Percentiles rank a stretch among this genome's conserved stretches.
Evolutionary conservation across 2,797 vertebrate species (phyloP).

Genomic region (Brachymystax lenok): DNA sequence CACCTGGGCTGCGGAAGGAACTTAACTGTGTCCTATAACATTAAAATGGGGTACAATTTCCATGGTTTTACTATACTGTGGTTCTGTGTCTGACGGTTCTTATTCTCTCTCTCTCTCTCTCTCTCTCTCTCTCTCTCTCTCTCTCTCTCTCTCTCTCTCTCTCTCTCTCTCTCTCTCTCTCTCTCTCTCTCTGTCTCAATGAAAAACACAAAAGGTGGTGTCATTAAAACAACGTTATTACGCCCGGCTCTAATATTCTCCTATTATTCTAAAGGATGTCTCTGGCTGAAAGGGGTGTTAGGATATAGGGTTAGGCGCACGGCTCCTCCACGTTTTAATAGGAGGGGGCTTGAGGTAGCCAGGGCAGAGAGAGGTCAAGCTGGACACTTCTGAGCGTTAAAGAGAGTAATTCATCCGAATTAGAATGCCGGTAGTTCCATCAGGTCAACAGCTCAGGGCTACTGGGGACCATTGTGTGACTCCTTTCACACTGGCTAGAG

Average conservation of each 20-base stretch:
- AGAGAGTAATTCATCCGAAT: conserved; percentile 79
- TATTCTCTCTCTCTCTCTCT: conserved; percentile 36
- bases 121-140: conserved; percentile 13
- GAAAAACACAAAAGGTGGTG: conserved; percentile 1
- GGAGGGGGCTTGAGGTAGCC: conserved; percentile 67
- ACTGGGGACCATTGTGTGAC: conserved; percentile 77
- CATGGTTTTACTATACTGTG: conserved; percentile 49
- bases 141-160: too few relatives aligned
- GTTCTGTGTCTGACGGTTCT: conserved; percentile 33
- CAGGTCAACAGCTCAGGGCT: conserved; percentile 76
- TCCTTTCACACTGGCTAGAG: conserved; percentile 73
- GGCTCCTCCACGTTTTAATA: conserved; percentile 38
- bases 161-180: too few relatives aligned
- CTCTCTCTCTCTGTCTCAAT: too few relatives aligned
- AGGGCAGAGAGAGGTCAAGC: conserved; percentile 70
- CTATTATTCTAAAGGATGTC: conserved; percentile 64
- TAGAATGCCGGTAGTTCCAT: conserved; percentile 72
- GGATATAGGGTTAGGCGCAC: conserved; percentile 63
- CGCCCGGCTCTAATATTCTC: conserved; percentile 62
- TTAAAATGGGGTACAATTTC: conserved; percentile 56
- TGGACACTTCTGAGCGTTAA: conserved; percentile 78
- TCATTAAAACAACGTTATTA: conserved; percentile 69
- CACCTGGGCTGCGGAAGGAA: conserved; percentile 52
- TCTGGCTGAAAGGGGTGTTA: conserved; percentile 39
- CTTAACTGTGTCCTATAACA: conserved; percentile 70